phyloP scores from a whole-genome alignment of 2,113 vertebrate genomes.

The Campylomormyrus tamandua region DNA sequence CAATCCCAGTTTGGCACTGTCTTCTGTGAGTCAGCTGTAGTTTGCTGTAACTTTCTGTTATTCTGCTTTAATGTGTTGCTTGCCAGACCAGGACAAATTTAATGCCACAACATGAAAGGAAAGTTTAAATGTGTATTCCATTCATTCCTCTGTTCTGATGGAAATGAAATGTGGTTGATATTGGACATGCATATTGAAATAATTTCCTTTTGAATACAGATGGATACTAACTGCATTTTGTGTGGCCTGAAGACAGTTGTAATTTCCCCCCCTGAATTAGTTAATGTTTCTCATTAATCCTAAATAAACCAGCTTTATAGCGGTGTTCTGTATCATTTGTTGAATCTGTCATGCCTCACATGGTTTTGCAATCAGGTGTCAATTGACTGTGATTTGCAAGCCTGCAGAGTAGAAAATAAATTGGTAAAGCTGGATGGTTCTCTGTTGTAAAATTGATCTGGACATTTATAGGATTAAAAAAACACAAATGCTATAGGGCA shows the following conservation, averaged over 20 bases:
- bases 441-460: not conserved
- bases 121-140: not conserved
- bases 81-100: not conserved
- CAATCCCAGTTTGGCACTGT: slow-evolving; percentile 2
- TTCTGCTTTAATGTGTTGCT: not conserved
- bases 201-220: not conserved
- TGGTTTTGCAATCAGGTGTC: not conserved
- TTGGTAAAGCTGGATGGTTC: not conserved
- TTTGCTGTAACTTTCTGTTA: not conserved
- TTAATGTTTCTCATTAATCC: not conserved
- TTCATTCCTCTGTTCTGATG: not conserved
- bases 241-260: not conserved
- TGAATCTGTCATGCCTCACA: not conserved
- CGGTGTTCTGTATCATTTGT: not conserved
- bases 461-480: not conserved
- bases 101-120: not conserved
- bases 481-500: no score
- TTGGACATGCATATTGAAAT: not conserved
- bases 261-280: not conserved
- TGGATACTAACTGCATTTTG: not conserved
- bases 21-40: not conserved
- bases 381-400: not conserved
- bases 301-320: no score
- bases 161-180: not conserved
- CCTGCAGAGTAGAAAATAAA: not conserved